Percentiles rank a stretch among this genome's conserved stretches.
Conservation (phyloP, 2,113 vertebrate genomes). For the Aix galericulata region DNA sequence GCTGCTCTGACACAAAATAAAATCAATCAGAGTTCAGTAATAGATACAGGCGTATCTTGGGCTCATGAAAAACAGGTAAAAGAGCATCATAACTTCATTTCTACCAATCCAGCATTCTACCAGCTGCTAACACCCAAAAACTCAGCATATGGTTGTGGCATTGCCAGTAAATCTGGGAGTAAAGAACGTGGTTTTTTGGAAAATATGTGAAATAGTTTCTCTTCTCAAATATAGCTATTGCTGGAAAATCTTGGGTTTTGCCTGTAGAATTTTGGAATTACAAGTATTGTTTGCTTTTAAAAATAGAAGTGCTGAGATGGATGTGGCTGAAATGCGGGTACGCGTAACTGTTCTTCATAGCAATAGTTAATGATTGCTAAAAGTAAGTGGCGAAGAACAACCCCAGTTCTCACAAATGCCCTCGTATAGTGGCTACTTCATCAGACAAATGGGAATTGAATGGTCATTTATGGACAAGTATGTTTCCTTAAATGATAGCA, state of each 20-base stretch:
- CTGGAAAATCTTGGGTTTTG: neutral
- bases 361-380: neutral
- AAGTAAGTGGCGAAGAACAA: neutral
- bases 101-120: neutral
- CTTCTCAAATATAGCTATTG: neutral
- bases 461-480: neutral
- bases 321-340: neutral
- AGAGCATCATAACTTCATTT: neutral
- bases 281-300: neutral
- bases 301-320: neutral
- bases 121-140: neutral
- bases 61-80: neutral
- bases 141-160: neutral
- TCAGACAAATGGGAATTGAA: neutral
- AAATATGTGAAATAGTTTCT: neutral
- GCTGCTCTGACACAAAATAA: neutral
- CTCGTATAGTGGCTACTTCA: neutral
- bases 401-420: neutral
- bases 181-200: neutral
- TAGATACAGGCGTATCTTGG: neutral
- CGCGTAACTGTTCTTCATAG: neutral
- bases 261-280: neutral
- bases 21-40: neutral
- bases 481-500: neutral
- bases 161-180: neutral